Evolutionary conservation across 2,113 vertebrate genomes (phyloP), one percentile per base, ranked within the genome.

Genomic region (Aegithalos caudatus): DNA sequence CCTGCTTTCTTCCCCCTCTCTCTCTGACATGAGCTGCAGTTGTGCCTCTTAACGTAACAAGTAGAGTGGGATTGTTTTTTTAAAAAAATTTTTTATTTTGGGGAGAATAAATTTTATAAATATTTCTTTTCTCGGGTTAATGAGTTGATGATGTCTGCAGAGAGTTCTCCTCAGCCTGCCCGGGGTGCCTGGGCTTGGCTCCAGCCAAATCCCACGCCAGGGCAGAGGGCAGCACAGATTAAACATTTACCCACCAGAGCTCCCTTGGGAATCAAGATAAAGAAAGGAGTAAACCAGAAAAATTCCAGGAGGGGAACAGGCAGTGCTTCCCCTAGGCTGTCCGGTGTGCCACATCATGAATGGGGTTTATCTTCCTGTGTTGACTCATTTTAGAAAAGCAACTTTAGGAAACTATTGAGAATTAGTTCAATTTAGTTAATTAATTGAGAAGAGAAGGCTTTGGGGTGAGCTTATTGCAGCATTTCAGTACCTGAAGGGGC

Each of bases 331-430:
- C 53, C 37, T 87, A 1, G 0, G 35, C 51, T 57, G 19, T 19
- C 33, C 3, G 0, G 33, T 0, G 0, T 77, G 72, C 15, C 48
- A 5, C 0, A 0, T 25, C 66, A 45, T 18, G 29, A 37, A 17
- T 13, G 28, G 57, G n/a, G 13, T 23, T 95, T 40, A 4, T 22
- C 9, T 37, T 23, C 61, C 2, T 2, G 10, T 11, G 40, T 23
- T 1, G 1, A 17, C 28, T 65, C 0, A 1, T 42, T 91, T 74
- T 56, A 53, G 65, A 25, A 60, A 76, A 87, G 27, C 44, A 57
- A 2, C 24, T 35, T 27, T 42, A 64, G 56, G 45, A 78, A 89
- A 35, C 11, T 50, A 33, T 31, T 4, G 45, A 66, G 37, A 54
- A 57, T 37, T 33, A 28, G 19, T 28, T 56, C 0, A 1, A 14